phyloP scores from a whole-genome alignment of 53 echinoderm and acorn worm genomes.

The Echinometra lucunter region DNA sequence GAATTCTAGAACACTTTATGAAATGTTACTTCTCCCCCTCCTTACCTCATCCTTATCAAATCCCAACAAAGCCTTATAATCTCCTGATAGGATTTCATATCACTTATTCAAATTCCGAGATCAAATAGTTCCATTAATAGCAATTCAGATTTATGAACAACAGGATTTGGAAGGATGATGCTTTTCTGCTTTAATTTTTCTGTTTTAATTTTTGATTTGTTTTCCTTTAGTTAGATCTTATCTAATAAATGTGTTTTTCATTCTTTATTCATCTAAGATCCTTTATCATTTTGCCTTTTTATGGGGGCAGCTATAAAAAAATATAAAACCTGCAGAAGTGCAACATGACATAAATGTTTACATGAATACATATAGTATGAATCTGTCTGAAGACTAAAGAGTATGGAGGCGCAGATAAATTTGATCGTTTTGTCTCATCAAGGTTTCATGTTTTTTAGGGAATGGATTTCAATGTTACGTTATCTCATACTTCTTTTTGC shows the following conservation, averaged over 20 bases:
- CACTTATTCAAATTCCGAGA: constrained; percentile 5
- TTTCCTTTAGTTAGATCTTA: background rate
- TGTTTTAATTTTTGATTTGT: background rate
- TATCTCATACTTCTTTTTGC: too few species aligned
- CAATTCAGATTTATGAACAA: constrained; percentile 13
- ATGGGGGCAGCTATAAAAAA: background rate
- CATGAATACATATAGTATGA: too few species aligned
- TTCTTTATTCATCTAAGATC: background rate
- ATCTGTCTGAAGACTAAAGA: too few species aligned
- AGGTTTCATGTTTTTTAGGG: too few species aligned
- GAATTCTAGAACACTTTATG: background rate
- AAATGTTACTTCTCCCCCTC: background rate
- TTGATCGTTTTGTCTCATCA: too few species aligned
- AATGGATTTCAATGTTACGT: too few species aligned
- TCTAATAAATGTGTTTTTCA: background rate
- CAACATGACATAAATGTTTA: background rate
- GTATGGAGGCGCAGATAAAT: too few species aligned
- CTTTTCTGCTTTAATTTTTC: background rate
- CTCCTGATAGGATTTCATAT: background rate
- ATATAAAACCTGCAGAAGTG: background rate
- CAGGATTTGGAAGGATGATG: background rate
- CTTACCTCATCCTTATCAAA: background rate
- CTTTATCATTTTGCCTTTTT: background rate
- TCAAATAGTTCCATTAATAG: constrained; percentile 38
- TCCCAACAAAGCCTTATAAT: constrained; percentile 7